phyloP scores from a whole-genome alignment of 2,888 invertebrate genomes.

The Lottia scabra region DNA sequence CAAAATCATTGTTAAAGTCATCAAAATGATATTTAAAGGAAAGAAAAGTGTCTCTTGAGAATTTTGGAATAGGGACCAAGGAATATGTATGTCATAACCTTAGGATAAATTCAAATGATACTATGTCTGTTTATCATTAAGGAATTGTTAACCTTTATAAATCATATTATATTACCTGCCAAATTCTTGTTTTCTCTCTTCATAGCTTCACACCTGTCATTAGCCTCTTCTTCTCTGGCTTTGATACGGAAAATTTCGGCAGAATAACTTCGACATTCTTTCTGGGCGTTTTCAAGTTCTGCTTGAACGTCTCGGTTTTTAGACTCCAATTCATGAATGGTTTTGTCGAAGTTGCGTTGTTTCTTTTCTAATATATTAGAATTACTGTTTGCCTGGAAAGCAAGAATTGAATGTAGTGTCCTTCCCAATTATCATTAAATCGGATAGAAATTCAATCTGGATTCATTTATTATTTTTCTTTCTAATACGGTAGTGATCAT shows the following conservation, averaged over 20 bases:
- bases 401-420: no score
- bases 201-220: constrained; percentile 96
- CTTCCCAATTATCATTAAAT: no score
- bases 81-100: no score
- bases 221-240: constrained; percentile 94
- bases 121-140: not conserved
- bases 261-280: constrained; percentile 99
- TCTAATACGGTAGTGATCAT: no score
- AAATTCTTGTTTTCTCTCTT: constrained; percentile 99
- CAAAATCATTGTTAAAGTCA: no score
- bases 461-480: not conserved
- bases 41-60: no score
- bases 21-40: no score
- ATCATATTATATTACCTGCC: constrained; percentile 72
- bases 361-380: constrained; percentile 97
- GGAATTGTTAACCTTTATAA: not conserved
- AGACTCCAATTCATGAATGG: constrained; percentile 99
- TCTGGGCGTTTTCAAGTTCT: constrained; percentile 98
- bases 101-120: no score
- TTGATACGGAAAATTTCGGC: constrained; percentile 99
- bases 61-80: no score
- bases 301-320: constrained; percentile 87
- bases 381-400: constrained; percentile 47
- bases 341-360: constrained; percentile 99
- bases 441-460: not conserved